These are phyloP conservation scores for Barbus barbus DNA, from an alignment of 2,113 vertebrate species.

Conservation along the genomic window DNA sequence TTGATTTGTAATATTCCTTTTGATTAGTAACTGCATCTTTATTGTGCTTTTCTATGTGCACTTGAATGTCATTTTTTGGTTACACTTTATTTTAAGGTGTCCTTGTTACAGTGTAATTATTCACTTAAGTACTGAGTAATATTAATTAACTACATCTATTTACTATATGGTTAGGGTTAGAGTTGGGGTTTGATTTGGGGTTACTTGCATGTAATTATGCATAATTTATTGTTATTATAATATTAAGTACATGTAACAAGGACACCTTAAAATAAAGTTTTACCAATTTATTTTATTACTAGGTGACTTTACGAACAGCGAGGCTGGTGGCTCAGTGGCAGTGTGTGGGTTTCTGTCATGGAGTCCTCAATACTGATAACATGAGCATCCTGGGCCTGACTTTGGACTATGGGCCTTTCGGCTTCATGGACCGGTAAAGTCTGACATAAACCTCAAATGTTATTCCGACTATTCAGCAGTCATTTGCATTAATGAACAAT, in stretches of 20 bases:
- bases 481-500: constrained; percentile 19
- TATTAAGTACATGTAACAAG: too few relatives aligned
- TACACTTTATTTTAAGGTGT: too few relatives aligned
- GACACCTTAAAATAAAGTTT: too few relatives aligned
- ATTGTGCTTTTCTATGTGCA: background rate
- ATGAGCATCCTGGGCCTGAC: constrained; percentile 96
- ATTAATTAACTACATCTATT: too few relatives aligned
- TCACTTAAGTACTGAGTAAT: too few relatives aligned
- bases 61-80: background rate
- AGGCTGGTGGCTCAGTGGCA: constrained; percentile 93
- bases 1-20: background rate
- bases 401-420: constrained; percentile 94
- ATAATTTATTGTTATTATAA: too few relatives aligned
- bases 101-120: too few relatives aligned
- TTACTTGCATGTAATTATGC: too few relatives aligned
- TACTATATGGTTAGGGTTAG: too few relatives aligned
- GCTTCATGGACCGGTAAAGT: constrained; percentile 93
- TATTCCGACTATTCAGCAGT: background rate
- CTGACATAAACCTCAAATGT: background rate
- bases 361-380: constrained; percentile 96
- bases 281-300: background rate
- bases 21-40: background rate
- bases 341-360: constrained; percentile 96
- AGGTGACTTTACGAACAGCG: constrained; percentile 87
- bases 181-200: too few relatives aligned